Percentiles rank a stretch among this genome's conserved stretches.
These are phyloP conservation scores for Rhombomys opimus DNA, from an alignment of 2,113 vertebrate genomes.

Conservation along the genomic window DNA sequence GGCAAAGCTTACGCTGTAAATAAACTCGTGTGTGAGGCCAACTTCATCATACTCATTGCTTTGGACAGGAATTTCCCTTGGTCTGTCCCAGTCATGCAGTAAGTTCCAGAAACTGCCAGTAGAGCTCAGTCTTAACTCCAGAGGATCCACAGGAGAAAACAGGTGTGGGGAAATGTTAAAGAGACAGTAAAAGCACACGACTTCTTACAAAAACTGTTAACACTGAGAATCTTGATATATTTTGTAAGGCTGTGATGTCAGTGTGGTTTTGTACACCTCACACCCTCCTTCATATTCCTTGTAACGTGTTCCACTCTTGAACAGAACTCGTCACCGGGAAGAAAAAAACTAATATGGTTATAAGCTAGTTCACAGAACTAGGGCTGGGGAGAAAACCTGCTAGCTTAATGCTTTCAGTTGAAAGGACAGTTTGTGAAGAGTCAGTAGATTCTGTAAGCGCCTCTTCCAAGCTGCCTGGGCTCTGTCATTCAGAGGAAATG, in stretches of 20 bases:
- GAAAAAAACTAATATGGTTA: constrained; percentile 19
- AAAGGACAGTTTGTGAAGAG: neutral
- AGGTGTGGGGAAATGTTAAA: constrained; percentile 53
- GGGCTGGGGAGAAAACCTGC: neutral
- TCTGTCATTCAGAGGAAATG: neutral
- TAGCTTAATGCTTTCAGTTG: constrained; percentile 31
- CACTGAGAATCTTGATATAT: constrained; percentile 43
- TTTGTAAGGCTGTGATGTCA: constrained; percentile 56
- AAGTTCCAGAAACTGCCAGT: constrained; percentile 59
- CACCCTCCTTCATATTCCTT: constrained; percentile 34
- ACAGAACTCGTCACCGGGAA: constrained; percentile 34
- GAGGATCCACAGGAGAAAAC: constrained; percentile 56
- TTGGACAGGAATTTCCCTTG: constrained; percentile 59
- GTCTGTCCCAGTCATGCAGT: constrained; percentile 20
- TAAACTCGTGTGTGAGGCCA: constrained; percentile 65
- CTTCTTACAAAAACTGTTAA: constrained; percentile 13
- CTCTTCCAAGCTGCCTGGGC: neutral
- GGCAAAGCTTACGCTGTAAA: constrained; percentile 78
- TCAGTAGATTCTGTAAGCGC: neutral
- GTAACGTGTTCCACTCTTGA: constrained; percentile 63
- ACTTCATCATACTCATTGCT: constrained; percentile 56
- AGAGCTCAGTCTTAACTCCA: constrained; percentile 45
- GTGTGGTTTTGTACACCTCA: constrained; percentile 54
- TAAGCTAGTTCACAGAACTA: constrained; percentile 47
- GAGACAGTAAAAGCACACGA: constrained; percentile 38